Evolutionary conservation across 2,113 vertebrate species (phyloP).

Genomic region (Chaenocephalus aceratus): DNA sequence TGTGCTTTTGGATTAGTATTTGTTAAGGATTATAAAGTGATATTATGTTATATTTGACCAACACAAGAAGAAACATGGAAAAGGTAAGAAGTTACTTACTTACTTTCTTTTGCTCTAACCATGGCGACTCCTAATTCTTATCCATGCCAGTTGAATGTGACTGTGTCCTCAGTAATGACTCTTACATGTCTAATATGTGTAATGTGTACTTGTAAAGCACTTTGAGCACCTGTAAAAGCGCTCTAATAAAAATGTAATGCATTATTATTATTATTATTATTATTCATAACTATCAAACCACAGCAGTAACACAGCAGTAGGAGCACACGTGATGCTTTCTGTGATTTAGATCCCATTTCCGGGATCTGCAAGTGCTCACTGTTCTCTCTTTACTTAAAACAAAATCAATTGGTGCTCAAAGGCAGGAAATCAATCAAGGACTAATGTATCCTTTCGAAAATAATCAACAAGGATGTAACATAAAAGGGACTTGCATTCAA

Average conservation of each 20-base stretch:
- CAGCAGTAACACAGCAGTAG: neutral
- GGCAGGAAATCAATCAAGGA: slow-evolving; percentile 4
- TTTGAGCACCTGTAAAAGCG: too few species aligned
- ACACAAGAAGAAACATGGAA: too few species aligned
- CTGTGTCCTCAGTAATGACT: too few species aligned
- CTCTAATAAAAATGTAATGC: too few species aligned
- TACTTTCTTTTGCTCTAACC: neutral
- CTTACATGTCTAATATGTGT: too few species aligned
- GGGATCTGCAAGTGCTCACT: neutral
- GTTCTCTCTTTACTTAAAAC: neutral
- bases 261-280: too few species aligned
- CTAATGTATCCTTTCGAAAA: slow-evolving; percentile 5
- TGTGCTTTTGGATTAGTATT: neutral
- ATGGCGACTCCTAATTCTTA: neutral
- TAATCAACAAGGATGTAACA: neutral
- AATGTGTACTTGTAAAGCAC: too few species aligned
- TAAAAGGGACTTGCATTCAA: neutral
- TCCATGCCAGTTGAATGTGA: neutral
- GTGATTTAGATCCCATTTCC: neutral
- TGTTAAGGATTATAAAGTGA: neutral
- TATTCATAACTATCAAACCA: neutral
- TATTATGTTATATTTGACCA: neutral
- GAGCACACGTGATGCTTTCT: neutral
- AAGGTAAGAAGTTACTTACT: too few species aligned
- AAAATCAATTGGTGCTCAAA: neutral